Percentiles rank a stretch among this genome's conserved stretches.
These are phyloP conservation scores for Tenthredo distinguenda DNA, from an alignment of 2,888 invertebrate genomes.

Conservation along the genomic window DNA sequence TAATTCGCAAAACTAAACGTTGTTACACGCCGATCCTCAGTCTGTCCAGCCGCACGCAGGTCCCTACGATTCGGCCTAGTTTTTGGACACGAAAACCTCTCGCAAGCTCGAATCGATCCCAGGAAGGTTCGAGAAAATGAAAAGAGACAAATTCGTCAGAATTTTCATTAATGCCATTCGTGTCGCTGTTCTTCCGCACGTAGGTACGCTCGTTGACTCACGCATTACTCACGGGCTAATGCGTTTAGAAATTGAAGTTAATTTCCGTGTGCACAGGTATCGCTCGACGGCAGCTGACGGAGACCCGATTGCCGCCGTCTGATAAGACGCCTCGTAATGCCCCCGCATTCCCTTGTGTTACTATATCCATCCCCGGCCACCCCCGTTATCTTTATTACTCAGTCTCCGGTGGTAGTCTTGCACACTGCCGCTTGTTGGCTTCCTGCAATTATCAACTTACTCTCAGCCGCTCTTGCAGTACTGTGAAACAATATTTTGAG, in stretches of 20 bases:
- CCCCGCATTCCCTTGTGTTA: constrained; percentile 47
- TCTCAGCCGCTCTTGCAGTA: constrained; percentile 58
- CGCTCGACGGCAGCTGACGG: constrained; percentile 60
- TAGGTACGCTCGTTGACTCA: not conserved
- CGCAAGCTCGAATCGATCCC: not conserved
- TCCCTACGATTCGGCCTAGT: not conserved
- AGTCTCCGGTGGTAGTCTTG: constrained; percentile 52
- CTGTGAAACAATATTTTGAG: constrained; percentile 68
- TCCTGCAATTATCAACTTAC: constrained; percentile 61
- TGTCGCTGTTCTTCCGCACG: not conserved
- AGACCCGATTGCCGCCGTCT: constrained; percentile 61
- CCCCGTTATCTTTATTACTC: constrained; percentile 68
- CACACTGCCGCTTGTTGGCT: constrained; percentile 48
- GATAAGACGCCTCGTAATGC: constrained; percentile 66
- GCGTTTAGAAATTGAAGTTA: not conserved
- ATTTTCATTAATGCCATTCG: too few species aligned
- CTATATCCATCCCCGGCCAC: constrained; percentile 3
- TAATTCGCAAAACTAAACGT: not conserved
- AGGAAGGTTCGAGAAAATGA: not conserved
- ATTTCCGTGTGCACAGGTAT: constrained; percentile 56
- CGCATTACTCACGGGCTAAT: not conserved
- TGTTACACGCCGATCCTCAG: not conserved
- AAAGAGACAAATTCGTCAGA: not conserved
- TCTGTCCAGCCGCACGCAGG: not conserved
- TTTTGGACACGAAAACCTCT: not conserved